A percentile compares a stretch with the other conserved stretches of the same genome.
Conservation (phyloP, 2,113 vertebrate species). For the human region GRCh38 chr1:24494001-24494500, state of each 20-base stretch:
- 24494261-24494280: not conserved
- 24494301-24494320: not conserved
- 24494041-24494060: too few species aligned
- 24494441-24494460: not conserved
- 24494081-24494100: too few species aligned
- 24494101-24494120: too few species aligned
- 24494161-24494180: too few species aligned
- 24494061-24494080: too few species aligned
- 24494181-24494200: too few species aligned
- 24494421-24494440: not conserved
- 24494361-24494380: not conserved
- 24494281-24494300: not conserved
- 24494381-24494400: not conserved
- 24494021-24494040: too few species aligned
- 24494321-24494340: not conserved
- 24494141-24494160: too few species aligned
- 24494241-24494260: not conserved
- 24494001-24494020: too few species aligned
- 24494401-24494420: not conserved
- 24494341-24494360: not conserved
- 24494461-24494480: not conserved
- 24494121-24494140: too few species aligned
- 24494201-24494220: too few species aligned
- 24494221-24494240: not conserved
- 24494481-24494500: constrained; percentile 3